Evolutionary conservation across 1,140 invertebrate genomes (phyloP), one percentile per base, ranked within the genome.

Genomic region (Neoseiulus cucumeris): DNA sequence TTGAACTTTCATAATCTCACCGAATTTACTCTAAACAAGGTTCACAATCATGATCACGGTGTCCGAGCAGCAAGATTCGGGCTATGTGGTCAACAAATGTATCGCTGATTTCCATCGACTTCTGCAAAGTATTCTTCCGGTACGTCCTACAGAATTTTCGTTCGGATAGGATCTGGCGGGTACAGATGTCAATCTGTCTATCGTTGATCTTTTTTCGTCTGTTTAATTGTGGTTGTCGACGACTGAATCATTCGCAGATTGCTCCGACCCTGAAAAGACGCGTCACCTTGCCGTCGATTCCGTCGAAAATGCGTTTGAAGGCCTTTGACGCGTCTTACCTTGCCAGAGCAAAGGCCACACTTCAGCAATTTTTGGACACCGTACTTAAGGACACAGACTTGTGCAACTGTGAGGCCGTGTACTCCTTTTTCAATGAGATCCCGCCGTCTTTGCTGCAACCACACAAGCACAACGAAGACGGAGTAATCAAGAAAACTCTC

Each of bases 361-460:
- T 91, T 71, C 86, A 90, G 76, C 86, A 84, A 74, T 91, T 68
- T 68, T 39, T 68, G 12, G 44, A 65, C 20, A 18, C 42, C 29
- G 55, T 68, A 28, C 71, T 78, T 2, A 64, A 33, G 7, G 87
- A 92, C 73, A 87, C 90, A 64, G 79, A 83, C 69, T 76, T 91
- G 65, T 87, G 87, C 76, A 85, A 88, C 77, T 87, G 87, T 74
- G 89, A 92, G 76, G 85, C 87, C 39, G 78, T 92, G 64, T 92
- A 90, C 74, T 83, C 85, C 66, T 92, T 92, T 75, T 79, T 93
- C 4, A 89, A 59, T 20, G 51, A 59, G 9, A 59, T 59, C 9
- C 51, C 51, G 22, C 22, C 51, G 22, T 59, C 51, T 25, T 20
- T 59, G 22, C 51, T 59, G 17, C 51, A 59, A 20, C 51, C 51